Percentiles rank a stretch among this genome's conserved stretches.
These are phyloP conservation scores for Apodemia duryi DNA, from an alignment of 2,888 invertebrate genomes.

Conservation along the genomic window DNA sequence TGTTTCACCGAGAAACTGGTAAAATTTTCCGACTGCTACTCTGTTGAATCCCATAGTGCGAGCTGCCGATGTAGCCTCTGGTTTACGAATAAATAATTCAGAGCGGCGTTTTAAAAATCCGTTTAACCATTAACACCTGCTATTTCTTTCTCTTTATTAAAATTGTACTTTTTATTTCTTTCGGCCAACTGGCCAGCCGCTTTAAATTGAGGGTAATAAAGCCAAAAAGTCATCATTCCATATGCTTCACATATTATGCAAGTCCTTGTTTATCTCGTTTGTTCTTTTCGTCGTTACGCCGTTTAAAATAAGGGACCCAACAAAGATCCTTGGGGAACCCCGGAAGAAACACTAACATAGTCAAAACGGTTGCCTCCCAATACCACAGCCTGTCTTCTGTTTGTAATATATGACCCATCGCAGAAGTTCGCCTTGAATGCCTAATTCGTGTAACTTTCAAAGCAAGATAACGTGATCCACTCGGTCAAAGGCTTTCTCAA, in stretches of 20 bases:
- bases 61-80: constrained; percentile 37
- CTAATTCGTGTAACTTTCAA: too few species aligned
- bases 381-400: too few species aligned
- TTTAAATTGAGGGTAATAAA: constrained; percentile 29
- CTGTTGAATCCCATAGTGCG: constrained; percentile 43
- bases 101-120: constrained; percentile 36
- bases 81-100: constrained; percentile 32
- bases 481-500: too few species aligned
- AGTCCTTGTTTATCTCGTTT: constrained; percentile 32
- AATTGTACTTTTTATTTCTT: constrained; percentile 31
- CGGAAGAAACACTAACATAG: too few species aligned
- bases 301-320: too few species aligned
- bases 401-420: too few species aligned
- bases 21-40: constrained; percentile 33
- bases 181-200: constrained; percentile 30
- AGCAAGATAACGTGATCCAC: too few species aligned
- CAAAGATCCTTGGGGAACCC: too few species aligned
- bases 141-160: constrained; percentile 27
- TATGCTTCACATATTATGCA: constrained; percentile 31
- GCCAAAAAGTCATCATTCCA: constrained; percentile 33
- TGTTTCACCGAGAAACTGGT: constrained; percentile 26
- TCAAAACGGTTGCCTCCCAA: too few species aligned
- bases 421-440: too few species aligned
- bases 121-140: constrained; percentile 39
- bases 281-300: too few species aligned